phyloP scores from a whole-genome alignment of 2,888 invertebrate genomes.

The Noctua janthina region DNA sequence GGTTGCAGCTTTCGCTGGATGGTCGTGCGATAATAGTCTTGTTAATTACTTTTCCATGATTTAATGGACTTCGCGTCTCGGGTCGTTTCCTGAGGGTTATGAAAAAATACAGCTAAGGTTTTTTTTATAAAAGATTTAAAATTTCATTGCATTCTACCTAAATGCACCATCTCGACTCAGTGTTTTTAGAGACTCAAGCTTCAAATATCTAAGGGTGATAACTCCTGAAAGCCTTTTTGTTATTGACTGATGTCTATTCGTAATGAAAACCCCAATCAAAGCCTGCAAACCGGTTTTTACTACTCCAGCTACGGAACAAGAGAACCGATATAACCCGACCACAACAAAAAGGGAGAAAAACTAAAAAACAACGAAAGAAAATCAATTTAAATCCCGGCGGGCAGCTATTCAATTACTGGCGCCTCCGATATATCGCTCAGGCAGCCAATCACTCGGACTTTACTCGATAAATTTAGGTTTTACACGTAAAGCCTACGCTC shows the following conservation, averaged over 20 bases:
- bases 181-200: background rate
- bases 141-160: background rate
- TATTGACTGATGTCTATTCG: background rate
- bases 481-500: slow-evolving; percentile 66
- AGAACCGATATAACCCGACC: background rate
- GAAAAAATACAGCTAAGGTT: background rate
- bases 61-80: background rate
- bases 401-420: slow-evolving; percentile 67
- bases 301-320: background rate
- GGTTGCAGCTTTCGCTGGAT: background rate
- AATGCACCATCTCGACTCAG: background rate
- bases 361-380: slow-evolving; percentile 45
- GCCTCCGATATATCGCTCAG: slow-evolving; percentile 68
- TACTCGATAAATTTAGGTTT: slow-evolving; percentile 78
- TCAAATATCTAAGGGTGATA: background rate
- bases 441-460: slow-evolving; percentile 72
- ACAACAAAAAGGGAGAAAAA: slow-evolving; percentile 34
- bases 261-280: background rate
- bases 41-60: background rate
- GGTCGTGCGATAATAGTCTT: background rate
- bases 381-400: slow-evolving; percentile 58
- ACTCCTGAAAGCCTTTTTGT: background rate
- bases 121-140: background rate
- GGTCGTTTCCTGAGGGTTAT: background rate
- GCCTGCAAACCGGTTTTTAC: background rate